Conservation (phyloP, 2,888 invertebrate genomes). For the Nephrotoma flavescens region DNA sequence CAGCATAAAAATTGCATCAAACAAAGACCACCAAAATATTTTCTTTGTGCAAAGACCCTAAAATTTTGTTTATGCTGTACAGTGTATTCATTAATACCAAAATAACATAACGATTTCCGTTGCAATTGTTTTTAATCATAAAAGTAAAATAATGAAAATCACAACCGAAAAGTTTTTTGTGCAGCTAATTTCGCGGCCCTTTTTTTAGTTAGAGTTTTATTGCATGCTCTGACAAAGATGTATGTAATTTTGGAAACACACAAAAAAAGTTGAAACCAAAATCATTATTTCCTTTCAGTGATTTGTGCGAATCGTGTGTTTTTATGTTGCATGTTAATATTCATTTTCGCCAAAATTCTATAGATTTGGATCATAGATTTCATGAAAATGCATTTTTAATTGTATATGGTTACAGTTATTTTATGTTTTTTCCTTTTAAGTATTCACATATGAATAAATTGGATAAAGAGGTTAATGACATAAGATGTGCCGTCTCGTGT, state of each 20-base stretch:
- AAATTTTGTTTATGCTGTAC: not conserved
- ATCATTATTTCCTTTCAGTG: not conserved
- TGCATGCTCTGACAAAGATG: not conserved
- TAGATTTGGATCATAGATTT: not conserved
- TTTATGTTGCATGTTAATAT: not conserved
- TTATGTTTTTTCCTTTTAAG: not conserved
- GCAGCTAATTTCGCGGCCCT: not conserved
- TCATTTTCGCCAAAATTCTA: not conserved
- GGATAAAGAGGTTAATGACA: not conserved
- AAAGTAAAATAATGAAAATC: not conserved
- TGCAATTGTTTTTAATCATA: not conserved
- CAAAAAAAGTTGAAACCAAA: not conserved
- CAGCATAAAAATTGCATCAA: not conserved
- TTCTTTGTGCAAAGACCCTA: not conserved
- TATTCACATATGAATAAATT: not conserved
- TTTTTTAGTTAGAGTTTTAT: not conserved
- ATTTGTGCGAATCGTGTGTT: not conserved
- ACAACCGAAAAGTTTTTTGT: not conserved
- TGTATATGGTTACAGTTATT: not conserved
- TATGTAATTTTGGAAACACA: not conserved
- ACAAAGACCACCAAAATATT: not conserved
- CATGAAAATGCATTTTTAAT: not conserved
- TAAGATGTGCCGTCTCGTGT: not conserved
- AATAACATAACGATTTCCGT: not conserved
- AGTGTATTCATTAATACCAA: not conserved